Evolutionary conservation across 2,888 invertebrate species (phyloP).

Genomic region (Vanessa cardui): DNA sequence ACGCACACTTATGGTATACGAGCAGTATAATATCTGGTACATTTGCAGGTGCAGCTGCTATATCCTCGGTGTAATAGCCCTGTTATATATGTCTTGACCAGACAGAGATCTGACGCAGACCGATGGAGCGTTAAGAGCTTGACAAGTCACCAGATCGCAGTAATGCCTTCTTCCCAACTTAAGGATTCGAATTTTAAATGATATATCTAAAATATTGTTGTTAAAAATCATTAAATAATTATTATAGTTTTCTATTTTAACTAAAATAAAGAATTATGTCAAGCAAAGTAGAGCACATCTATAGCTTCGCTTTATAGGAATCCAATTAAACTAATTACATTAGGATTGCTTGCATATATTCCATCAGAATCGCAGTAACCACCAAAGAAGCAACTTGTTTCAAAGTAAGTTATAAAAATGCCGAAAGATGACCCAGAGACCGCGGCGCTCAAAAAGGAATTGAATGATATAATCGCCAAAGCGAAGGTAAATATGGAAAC

Average conservation of each 20-base stretch:
- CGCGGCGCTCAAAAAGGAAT: conserved; percentile 89
- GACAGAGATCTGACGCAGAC: no score
- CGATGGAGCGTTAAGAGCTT: no score
- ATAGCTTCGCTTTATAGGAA: conserved; percentile 39
- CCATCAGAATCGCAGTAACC: conserved; percentile 30
- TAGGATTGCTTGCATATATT: conserved; percentile 36
- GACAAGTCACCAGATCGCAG: no score
- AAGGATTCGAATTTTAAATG: not conserved
- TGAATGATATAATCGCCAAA: conserved; percentile 90
- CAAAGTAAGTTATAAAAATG: conserved; percentile 73
- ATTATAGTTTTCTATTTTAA: conserved; percentile 12
- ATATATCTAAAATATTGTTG: not conserved
- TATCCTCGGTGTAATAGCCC: no score
- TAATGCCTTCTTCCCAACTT: no score
- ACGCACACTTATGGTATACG: no score
- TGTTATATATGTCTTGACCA: no score
- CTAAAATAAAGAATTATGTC: conserved; percentile 27
- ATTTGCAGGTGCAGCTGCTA: no score
- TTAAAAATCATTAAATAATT: no score
- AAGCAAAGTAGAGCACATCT: conserved; percentile 35
- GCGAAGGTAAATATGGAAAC: conserved; percentile 84
- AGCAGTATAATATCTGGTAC: no score
- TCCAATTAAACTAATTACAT: conserved; percentile 44
- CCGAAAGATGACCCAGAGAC: conserved; percentile 93
- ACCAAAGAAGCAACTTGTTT: conserved; percentile 25